Base-by-base conservation (phyloP, 2,888 invertebrate species). In the Eupithecia tripunctaria region DNA sequence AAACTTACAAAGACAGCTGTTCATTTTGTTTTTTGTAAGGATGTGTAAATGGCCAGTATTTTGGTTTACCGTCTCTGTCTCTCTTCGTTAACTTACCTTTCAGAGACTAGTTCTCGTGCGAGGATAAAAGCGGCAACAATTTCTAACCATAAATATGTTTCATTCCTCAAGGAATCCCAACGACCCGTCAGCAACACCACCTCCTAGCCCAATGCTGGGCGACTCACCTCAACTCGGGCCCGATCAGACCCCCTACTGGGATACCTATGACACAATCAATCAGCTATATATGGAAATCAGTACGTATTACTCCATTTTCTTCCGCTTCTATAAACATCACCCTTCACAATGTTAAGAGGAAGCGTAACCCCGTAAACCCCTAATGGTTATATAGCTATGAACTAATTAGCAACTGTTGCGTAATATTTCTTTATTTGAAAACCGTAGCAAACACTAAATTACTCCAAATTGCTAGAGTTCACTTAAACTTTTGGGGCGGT, bases 241-340 rank as follows among this genome's bases (percentile, higher is more conserved):
- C 56, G 91, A 93, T 77, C 89, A 94, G 82, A 95, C 96, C 67
- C 97, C 97, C 59, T 97, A 97, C 88, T 98, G 98, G 98, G 98
- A 98, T 89, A 97, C 97, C 36, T 98, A 98, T 90, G 98, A 98
- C 90, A 96, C 97, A 79, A 97, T 98, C 89, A 98, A 98, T 94
- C 98, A 98, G 89, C 96, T 97, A 72, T 98, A 98, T 90, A 95
- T 98, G 91, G 98, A 96, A 93, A 94, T 97, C 88, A 96, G 97
- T 97, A 91, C 91, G 95, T 92, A 84, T 76, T 79, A 77, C 79
- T 77, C 79, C 78, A 74, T 74, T 72, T 75, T 76, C 70, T 78
- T 76, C 72, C 72, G 63, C 71, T 73, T 67, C 70, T 68, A 41
- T 64, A 64, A 64, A 64, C 38, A 63, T 36, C 64, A 41, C 64